Percentiles rank a stretch among this genome's conserved stretches.
Conservation (phyloP, 2,888 invertebrate species). For the Campoletis raptor region DNA sequence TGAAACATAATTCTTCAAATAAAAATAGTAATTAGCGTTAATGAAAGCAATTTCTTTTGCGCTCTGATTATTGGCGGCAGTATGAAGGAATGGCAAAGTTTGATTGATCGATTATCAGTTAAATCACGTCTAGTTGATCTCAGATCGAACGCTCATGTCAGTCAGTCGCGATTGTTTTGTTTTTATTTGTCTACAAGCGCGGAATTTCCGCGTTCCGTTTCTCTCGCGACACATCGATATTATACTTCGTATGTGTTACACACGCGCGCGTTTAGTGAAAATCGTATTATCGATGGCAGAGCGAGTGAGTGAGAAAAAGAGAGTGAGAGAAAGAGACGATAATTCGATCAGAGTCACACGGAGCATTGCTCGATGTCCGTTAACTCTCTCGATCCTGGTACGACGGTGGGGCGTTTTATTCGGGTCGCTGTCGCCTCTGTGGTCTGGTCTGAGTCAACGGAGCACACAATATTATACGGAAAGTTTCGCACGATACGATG, state of each 20-base stretch:
- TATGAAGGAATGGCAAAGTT: neutral
- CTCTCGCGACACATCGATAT: conserved; percentile 9
- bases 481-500: conserved; percentile 40
- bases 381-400: conserved; percentile 69
- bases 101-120: conserved; percentile 31
- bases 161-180: conserved; percentile 30
- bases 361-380: conserved; percentile 57
- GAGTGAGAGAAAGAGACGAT: conserved; percentile 37
- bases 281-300: conserved; percentile 42
- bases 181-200: conserved; percentile 37
- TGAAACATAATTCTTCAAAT: neutral
- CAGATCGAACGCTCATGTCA: conserved; percentile 19
- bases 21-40: neutral
- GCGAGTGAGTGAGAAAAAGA: conserved; percentile 24
- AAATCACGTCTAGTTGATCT: conserved; percentile 40
- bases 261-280: conserved; percentile 38
- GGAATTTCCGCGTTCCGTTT: conserved; percentile 41
- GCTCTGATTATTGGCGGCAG: neutral
- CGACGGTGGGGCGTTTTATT: conserved; percentile 73
- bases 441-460: conserved; percentile 67
- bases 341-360: conserved; percentile 59
- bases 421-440: conserved; percentile 64
- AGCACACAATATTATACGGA: conserved; percentile 33
- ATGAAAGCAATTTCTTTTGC: neutral
- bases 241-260: conserved; percentile 28